Conservation (phyloP, 2,888 invertebrate species). For the Netelia inedita region DNA sequence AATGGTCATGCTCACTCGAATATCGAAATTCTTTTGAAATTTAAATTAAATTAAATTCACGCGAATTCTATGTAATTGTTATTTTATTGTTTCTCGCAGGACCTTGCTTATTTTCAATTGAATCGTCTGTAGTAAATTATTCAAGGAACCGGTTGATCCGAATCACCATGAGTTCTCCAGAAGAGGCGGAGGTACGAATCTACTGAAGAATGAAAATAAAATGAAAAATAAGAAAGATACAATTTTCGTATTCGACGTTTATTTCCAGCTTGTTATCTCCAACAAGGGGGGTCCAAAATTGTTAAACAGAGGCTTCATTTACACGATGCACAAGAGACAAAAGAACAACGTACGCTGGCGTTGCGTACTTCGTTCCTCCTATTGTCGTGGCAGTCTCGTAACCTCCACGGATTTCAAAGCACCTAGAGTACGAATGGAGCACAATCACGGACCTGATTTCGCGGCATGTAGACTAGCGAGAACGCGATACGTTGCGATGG, state of each 20-base stretch:
- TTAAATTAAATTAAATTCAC: too few relatives aligned
- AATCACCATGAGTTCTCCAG: not conserved
- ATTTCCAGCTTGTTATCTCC: conserved; percentile 82
- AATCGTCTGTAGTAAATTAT: not conserved
- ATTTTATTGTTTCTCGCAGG: not conserved
- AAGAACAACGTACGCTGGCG: conserved; percentile 85
- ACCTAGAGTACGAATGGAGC: conserved; percentile 84
- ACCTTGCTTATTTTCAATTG: not conserved
- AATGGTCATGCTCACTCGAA: not conserved
- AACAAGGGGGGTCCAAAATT: conserved; percentile 86
- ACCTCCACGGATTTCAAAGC: conserved; percentile 83
- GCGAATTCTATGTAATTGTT: too few relatives aligned
- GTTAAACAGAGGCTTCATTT: conserved; percentile 85
- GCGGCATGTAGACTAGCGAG: conserved; percentile 84
- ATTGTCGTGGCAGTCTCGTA: conserved; percentile 85
- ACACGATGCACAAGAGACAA: conserved; percentile 85
- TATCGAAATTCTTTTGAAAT: not conserved
- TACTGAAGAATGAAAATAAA: not conserved
- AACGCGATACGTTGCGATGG: conserved; percentile 78
- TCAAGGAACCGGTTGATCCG: not conserved
- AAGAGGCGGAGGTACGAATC: conserved; percentile 5
- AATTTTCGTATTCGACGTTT: not conserved
- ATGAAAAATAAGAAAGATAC: not conserved
- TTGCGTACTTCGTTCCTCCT: conserved; percentile 84
- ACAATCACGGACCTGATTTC: conserved; percentile 85